Conservation (phyloP, 2,797 vertebrate species). For the Enteromius argenteus region DNA sequence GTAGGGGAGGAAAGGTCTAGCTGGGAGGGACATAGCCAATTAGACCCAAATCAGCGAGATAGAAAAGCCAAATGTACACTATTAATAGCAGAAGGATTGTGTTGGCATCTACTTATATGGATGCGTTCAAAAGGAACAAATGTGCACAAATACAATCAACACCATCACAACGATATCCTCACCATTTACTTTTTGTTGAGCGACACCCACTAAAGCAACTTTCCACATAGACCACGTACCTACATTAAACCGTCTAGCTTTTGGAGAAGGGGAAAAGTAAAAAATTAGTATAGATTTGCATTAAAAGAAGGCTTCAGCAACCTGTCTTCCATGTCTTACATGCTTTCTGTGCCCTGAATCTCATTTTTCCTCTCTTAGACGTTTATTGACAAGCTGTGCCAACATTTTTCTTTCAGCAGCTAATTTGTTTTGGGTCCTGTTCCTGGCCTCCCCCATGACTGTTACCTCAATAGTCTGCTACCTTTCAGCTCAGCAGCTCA, state of each 20-base stretch:
- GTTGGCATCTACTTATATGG: background rate
- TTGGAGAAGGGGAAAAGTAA: background rate
- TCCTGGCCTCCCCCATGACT: constrained; percentile 75
- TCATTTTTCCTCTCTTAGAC: constrained; percentile 34
- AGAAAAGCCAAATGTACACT: constrained; percentile 16
- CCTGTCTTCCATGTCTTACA: background rate
- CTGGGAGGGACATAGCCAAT: constrained; percentile 41
- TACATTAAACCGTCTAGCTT: background rate
- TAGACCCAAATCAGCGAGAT: constrained; percentile 32
- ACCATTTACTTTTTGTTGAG: background rate
- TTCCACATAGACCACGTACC: background rate
- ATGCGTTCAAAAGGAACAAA: background rate
- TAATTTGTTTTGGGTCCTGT: constrained; percentile 82
- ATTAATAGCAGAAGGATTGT: constrained; percentile 31
- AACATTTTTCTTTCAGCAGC: constrained; percentile 71
- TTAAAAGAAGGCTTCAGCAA: background rate
- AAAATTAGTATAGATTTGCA: background rate
- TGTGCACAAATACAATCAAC: background rate
- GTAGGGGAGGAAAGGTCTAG: constrained; percentile 33
- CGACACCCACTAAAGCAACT: background rate
- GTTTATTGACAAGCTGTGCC: constrained; percentile 73
- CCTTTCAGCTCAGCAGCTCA: constrained; percentile 78
- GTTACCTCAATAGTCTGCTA: constrained; percentile 79
- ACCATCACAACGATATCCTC: background rate
- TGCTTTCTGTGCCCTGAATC: constrained; percentile 24